Conservation (phyloP, 2,888 invertebrate genomes). For the Colostygia pectinataria region DNA sequence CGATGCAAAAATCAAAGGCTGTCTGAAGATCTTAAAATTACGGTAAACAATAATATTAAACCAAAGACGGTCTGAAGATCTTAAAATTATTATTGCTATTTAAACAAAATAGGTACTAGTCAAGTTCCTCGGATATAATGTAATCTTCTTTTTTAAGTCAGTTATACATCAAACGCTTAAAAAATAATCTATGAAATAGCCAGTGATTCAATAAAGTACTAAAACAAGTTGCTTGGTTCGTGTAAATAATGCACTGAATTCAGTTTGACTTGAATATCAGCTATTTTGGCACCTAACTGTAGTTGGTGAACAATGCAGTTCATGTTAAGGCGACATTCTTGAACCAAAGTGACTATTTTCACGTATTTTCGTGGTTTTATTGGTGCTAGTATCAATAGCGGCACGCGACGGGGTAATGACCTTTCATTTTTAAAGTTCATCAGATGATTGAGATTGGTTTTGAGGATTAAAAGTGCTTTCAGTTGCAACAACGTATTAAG, state of each 20-base stretch:
- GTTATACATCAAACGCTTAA: too few species aligned
- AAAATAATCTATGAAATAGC: too few species aligned
- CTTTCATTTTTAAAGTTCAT: slow-evolving; percentile 30
- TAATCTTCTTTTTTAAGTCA: too few species aligned
- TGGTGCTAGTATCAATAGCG: slow-evolving; percentile 18
- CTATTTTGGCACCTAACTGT: slow-evolving; percentile 43
- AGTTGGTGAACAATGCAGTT: slow-evolving; percentile 41
- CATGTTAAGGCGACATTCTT: slow-evolving; percentile 46
- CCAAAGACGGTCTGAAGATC: too few species aligned
- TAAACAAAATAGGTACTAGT: too few species aligned
- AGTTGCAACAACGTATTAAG: too few species aligned
- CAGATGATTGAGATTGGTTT: slow-evolving; percentile 21
- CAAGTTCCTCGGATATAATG: too few species aligned
- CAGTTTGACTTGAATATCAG: slow-evolving; percentile 20
- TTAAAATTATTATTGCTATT: too few species aligned
- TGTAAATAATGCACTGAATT: not conserved
- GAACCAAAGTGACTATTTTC: slow-evolving; percentile 35
- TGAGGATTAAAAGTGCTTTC: slow-evolving; percentile 14
- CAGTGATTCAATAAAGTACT: too few species aligned
- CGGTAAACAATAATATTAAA: too few species aligned
- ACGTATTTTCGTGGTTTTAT: slow-evolving; percentile 29
- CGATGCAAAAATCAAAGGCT: too few species aligned
- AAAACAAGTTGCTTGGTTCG: not conserved
- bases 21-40: too few species aligned
- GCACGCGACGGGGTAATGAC: slow-evolving; percentile 34